Conservation (phyloP, 2,113 vertebrate species). For the Cyanoramphus novaezelandiae region DNA sequence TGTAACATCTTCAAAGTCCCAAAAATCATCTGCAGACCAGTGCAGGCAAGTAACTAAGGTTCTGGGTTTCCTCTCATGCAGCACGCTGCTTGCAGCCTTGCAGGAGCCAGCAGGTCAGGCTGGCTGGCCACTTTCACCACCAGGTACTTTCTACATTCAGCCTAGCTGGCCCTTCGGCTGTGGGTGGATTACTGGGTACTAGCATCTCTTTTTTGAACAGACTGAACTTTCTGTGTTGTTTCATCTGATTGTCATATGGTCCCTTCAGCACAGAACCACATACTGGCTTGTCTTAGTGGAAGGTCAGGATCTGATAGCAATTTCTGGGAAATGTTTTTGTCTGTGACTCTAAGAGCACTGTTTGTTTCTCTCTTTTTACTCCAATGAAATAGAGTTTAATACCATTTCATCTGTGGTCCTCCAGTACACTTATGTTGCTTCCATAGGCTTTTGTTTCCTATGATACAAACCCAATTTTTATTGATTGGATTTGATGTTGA, state of each 20-base stretch:
- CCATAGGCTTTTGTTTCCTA: neutral
- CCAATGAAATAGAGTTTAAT: neutral
- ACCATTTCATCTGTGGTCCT: neutral
- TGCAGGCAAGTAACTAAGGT: neutral
- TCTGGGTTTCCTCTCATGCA: neutral
- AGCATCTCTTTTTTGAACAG: neutral
- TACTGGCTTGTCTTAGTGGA: neutral
- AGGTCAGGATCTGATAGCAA: neutral
- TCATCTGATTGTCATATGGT: neutral
- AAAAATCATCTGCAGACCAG: neutral
- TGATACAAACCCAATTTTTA: neutral
- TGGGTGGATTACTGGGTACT: neutral
- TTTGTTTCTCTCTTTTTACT: neutral
- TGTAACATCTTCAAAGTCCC: neutral
- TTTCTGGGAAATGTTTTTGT: conserved; percentile 29
- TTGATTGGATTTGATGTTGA: neutral
- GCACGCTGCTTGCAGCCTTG: accelerated
- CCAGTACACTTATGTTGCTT: neutral
- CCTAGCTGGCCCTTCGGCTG: neutral
- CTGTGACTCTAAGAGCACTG: neutral
- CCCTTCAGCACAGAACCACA: neutral
- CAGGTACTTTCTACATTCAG: neutral
- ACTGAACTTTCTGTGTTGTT: neutral
- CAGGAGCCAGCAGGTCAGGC: neutral
- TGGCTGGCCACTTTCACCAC: accelerated